Evolutionary conservation across 2,888 invertebrate genomes (phyloP).

Genomic region (Cosmopolites sordidus): DNA sequence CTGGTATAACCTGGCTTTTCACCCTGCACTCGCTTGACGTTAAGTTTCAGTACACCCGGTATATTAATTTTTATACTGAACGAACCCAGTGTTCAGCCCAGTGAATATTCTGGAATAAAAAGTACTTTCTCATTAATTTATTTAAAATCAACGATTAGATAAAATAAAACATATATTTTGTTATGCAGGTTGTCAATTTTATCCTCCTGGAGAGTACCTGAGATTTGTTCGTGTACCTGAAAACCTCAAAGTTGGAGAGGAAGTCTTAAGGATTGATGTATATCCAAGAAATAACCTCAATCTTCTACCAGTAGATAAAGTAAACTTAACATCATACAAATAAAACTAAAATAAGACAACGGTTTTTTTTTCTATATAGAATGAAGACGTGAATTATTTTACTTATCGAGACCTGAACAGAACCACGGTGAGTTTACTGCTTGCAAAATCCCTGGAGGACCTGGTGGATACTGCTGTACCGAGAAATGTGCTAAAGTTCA

Average conservation of each 20-base stretch:
- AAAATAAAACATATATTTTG: no score
- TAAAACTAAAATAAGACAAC: no score
- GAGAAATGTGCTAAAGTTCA: slow-evolving; percentile 77
- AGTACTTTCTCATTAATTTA: no score
- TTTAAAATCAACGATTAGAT: no score
- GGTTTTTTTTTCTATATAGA: slow-evolving; percentile 47
- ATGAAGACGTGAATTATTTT: slow-evolving; percentile 69
- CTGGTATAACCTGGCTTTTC: no score
- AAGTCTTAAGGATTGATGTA: slow-evolving; percentile 76
- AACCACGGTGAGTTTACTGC: slow-evolving; percentile 69
- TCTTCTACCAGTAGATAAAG: slow-evolving; percentile 66
- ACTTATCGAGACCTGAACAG: slow-evolving; percentile 69
- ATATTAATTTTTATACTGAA: no score
- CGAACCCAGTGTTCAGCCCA: no score
- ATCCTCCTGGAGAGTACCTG: slow-evolving; percentile 76
- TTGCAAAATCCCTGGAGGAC: slow-evolving; percentile 73
- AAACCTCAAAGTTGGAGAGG: slow-evolving; percentile 70
- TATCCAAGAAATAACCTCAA: slow-evolving; percentile 72
- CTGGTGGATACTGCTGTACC: slow-evolving; percentile 78
- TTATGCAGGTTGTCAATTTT: slow-evolving; percentile 74
- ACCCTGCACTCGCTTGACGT: no score
- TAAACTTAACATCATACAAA: slow-evolving; percentile 30
- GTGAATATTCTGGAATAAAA: no score
- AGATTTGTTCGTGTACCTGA: slow-evolving; percentile 83
- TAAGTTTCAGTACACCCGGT: no score